Base-by-base conservation (phyloP, 2,797 vertebrate genomes). In the Otolemur crassicaudatus region DNA sequence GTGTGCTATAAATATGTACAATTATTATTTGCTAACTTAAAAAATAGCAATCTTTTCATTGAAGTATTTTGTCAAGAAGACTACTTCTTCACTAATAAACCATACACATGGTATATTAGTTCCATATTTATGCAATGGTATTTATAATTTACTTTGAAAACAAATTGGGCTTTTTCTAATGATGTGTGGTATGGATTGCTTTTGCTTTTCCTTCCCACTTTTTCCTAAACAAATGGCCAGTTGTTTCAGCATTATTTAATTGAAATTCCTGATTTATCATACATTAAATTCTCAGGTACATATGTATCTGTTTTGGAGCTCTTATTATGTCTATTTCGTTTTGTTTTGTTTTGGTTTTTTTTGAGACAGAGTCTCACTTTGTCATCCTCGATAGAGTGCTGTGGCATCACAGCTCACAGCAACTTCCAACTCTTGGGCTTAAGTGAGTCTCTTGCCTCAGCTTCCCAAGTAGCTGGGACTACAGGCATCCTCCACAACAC, bases 221-320 rank as follows among this genome's bases (percentile, higher is more conserved):
- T 70, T 93, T 87, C 76, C 25, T 46, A 67, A 81, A 79, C 9
- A 88, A 92, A 76, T 65, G n/a, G 22, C 10, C 49, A 61, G 16
- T 75, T 70, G 0, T 75, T 87, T 56, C 25, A 90, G 27, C 6
- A 77, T 88, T 49, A 56, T 84, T 97, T 84, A 70, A 83, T 79
- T 95, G 40, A 94, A 90, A 88, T 92, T 40, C 9, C 37, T n/a
- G 60, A 40, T 73, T 89, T 80, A 27, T 22, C 23, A 31, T 60
- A 49, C 37, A 29, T 0, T 56, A 76, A 82, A 87, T 94, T 94
- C 25, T 82, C 19, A 79, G 10, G 16, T 49, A 72, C 53, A 23
- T 70, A 34, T 56, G 5, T 2, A 29, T 93, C 31, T 77, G 3
- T 37, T 96, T 84, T 75, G 72, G 73, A 61, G 46, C 46, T 91